phyloP scores from a whole-genome alignment of 1,140 invertebrate genomes.

The Eumeta japonica region DNA sequence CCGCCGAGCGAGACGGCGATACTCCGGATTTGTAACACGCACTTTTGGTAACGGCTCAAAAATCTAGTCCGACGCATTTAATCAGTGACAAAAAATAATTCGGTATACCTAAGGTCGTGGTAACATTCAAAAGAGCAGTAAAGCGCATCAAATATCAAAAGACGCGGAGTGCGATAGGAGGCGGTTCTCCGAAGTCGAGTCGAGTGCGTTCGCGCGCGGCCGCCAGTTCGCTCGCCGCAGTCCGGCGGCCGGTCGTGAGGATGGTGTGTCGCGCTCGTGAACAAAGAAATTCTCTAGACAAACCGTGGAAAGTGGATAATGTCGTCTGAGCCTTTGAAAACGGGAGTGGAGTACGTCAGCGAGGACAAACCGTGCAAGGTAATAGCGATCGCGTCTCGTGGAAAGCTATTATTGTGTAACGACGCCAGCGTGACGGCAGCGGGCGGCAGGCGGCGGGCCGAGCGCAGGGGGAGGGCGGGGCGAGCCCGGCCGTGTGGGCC shows the following conservation, averaged over 20 bases:
- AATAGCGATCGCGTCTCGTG: constrained; percentile 31
- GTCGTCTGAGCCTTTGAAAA: constrained; percentile 53
- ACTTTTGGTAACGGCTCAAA: too few species aligned
- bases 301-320: constrained; percentile 48
- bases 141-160: too few species aligned
- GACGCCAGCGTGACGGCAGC: constrained; percentile 52
- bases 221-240: constrained; percentile 46
- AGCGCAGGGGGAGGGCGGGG: constrained; percentile 55
- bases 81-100: too few species aligned
- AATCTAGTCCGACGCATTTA: too few species aligned
- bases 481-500: constrained; percentile 50
- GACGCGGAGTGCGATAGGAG: constrained; percentile 50
- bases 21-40: too few species aligned
- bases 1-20: constrained; percentile 35
- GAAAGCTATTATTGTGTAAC: constrained; percentile 49
- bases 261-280: constrained; percentile 44
- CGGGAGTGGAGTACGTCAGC: constrained; percentile 51
- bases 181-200: constrained; percentile 50
- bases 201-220: constrained; percentile 25
- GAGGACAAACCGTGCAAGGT: constrained; percentile 52
- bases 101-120: too few species aligned
- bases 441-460: constrained; percentile 44
- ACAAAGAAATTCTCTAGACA: constrained; percentile 45
- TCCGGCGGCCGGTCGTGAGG: constrained; percentile 52
- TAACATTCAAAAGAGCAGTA: too few species aligned